Evolutionary conservation across 2,113 vertebrate genomes (phyloP), one percentile per base, ranked within the genome.

Genomic region (Crotalus tigris): DNA sequence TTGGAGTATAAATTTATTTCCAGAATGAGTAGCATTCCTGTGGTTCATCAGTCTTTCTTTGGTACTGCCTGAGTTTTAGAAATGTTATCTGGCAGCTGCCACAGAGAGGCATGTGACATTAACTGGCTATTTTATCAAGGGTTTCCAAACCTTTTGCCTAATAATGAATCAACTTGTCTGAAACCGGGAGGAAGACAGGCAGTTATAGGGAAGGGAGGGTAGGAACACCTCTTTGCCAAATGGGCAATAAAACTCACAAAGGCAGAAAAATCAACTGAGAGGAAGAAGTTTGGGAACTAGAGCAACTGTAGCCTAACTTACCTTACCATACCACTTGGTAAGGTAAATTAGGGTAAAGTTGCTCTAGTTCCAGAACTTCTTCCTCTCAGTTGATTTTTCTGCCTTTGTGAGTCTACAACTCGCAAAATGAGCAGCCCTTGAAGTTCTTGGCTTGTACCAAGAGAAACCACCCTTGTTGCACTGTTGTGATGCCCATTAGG

Each of bases 1-100:
- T 89, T 94, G 94, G 19, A 93, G 54, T 90, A 94, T 91, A 95
- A 95, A 92, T 91, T 94, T 94, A 86, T 94, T 86, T 91, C 26
- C 92, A 91, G 46, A 88, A 86, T 54, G 85, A 95, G 91, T 44
- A 91, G 91, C 85, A 94, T 88, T 88, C 87, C 94, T 94, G 93
- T 95, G 96, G 93, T 58, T 93, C 92, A 49, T 90, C 94, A 94
- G 10, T 61, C 93, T 93, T 94, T 90, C 89, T 51, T 29, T 7
- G 29, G 81, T 12, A 92, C 89, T 87, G 92, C 64, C 88, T 93
- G 64, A 55, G 1, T 13, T 12, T 90, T 90, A 93, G 93, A 92
- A 95, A 64, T 49, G 7, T 23, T 61, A 64, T 93, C 90, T 88
- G 46, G 92, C 64, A 81, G 92, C 90, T 58, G 89, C 51, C 92